Evolutionary conservation across 2,797 vertebrate species (phyloP).

Genomic region (Enteromius radiatus): DNA sequence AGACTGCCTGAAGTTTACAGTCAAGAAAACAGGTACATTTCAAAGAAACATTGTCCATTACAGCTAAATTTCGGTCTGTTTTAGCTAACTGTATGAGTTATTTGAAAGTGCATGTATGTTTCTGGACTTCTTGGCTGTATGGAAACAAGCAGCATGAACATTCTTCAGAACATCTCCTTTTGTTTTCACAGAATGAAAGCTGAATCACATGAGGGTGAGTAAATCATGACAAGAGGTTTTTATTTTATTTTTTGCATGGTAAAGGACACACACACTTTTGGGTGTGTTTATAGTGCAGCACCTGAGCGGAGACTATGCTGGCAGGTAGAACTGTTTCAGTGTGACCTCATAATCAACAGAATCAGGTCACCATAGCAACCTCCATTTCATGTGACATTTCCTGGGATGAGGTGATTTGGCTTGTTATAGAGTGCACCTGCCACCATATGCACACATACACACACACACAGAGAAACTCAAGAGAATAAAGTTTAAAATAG

Average conservation of each 20-base stretch:
- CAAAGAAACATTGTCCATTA: not conserved
- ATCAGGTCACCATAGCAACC: slow-evolving; percentile 44
- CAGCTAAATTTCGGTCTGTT: not conserved
- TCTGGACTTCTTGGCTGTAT: not conserved
- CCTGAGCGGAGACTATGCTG: slow-evolving; percentile 21
- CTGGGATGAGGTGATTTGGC: slow-evolving; percentile 50
- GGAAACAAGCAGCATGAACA: not conserved
- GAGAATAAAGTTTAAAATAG: not conserved
- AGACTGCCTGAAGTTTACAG: not conserved
- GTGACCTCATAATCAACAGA: slow-evolving; percentile 54
- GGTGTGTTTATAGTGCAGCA: slow-evolving; percentile 23
- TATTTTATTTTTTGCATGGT: not conserved
- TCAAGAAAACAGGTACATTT: not conserved
- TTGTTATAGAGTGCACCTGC: slow-evolving; percentile 50
- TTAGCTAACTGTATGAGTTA: not conserved
- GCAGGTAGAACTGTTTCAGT: slow-evolving; percentile 27
- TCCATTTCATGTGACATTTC: slow-evolving; percentile 47
- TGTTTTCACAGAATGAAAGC: not conserved
- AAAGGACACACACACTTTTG: not conserved
- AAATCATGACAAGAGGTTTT: not conserved
- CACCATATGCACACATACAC: slow-evolving; percentile 21
- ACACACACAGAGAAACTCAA: not conserved
- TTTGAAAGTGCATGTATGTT: not conserved
- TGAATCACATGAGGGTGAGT: not conserved
- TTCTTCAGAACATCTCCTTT: slow-evolving; percentile 12